Percentiles rank a stretch among this genome's conserved stretches.
phyloP scores from a whole-genome alignment of 2,113 vertebrate species.

The Noturus placidus region DNA sequence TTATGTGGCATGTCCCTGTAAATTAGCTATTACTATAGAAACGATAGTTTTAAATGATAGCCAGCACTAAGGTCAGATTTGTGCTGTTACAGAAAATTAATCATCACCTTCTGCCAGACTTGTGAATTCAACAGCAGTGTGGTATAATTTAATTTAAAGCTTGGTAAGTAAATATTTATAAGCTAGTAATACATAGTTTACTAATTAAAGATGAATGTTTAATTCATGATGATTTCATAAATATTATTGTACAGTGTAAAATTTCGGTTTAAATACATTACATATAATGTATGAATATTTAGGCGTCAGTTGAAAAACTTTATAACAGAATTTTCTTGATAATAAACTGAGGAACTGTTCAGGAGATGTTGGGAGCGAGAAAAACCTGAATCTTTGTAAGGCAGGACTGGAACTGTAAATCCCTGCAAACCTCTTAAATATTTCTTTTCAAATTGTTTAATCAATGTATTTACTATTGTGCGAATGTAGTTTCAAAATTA shows the following conservation, averaged over 20 bases:
- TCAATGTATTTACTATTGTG: not conserved
- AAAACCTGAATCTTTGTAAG: not conserved
- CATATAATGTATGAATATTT: not conserved
- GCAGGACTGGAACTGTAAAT: not conserved
- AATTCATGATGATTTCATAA: not conserved
- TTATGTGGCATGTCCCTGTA: not conserved
- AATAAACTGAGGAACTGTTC: not conserved
- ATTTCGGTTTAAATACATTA: not conserved
- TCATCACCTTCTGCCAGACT: not conserved
- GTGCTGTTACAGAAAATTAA: not conserved
- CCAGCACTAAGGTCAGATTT: not conserved
- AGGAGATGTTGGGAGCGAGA: not conserved
- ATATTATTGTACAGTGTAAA: not conserved
- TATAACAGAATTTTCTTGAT: not conserved
- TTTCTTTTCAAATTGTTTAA: not conserved
- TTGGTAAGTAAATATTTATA: not conserved
- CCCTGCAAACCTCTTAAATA: not conserved
- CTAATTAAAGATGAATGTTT: not conserved
- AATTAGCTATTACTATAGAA: not conserved
- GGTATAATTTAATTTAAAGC: not conserved
- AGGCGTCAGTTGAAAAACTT: not conserved
- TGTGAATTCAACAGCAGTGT: not conserved
- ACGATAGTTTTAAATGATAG: not conserved
- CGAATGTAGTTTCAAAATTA: not conserved
- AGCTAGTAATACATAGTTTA: not conserved